phyloP scores from a whole-genome alignment of 2,113 vertebrate genomes.

The Nicator chloris region DNA sequence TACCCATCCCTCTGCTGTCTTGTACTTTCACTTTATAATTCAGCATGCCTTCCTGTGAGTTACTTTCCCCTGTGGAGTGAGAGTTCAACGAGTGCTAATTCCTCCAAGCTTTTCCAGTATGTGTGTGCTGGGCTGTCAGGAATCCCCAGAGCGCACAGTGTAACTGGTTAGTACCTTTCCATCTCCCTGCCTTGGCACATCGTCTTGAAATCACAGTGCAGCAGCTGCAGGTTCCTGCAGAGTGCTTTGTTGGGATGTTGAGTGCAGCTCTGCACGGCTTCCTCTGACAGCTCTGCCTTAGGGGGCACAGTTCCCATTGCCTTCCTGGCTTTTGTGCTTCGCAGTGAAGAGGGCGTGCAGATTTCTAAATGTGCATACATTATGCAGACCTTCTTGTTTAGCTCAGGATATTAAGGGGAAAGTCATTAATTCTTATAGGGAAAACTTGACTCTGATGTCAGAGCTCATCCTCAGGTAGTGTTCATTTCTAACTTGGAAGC shows the following conservation, averaged over 20 bases:
- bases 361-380: not conserved
- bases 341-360: not conserved
- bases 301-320: not conserved
- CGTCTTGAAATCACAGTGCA: not conserved
- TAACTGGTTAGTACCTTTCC: not conserved
- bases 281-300: not conserved
- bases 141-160: not conserved
- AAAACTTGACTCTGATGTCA: not conserved
- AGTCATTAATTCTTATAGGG: not conserved
- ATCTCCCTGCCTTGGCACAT: not conserved
- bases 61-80: not conserved
- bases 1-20: not conserved
- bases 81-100: not conserved
- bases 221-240: not conserved
- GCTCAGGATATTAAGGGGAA: not conserved
- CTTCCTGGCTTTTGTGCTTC: not conserved
- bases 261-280: accelerated
- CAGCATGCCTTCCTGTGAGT: not conserved
- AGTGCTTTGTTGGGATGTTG: not conserved
- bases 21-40: not conserved
- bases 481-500: not conserved
- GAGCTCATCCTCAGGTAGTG: not conserved
- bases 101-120: not conserved
- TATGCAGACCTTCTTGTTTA: not conserved
- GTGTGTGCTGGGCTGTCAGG: not conserved